Conservation (phyloP, 2,797 vertebrate genomes). For the Catamblyrhynchus diadema region DNA sequence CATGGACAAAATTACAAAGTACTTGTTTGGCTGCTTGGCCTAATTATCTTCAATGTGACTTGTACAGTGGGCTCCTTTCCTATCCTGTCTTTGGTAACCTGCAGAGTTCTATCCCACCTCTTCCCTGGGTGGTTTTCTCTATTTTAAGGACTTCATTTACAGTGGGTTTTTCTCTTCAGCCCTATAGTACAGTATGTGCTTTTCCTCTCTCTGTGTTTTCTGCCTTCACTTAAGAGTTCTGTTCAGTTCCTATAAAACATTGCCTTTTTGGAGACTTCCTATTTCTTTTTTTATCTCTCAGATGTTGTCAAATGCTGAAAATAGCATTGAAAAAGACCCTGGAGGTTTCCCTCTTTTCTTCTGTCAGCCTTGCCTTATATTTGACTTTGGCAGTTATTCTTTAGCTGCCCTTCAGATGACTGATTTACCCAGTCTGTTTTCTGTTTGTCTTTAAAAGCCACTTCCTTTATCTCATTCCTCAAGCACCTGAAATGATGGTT, state of each 20-base stretch:
- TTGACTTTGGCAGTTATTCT: neutral
- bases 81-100: neutral
- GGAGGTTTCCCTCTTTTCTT: neutral
- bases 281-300: neutral
- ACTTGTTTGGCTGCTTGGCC: neutral
- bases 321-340: neutral
- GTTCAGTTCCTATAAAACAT: rapidly evolving
- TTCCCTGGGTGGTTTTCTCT: neutral
- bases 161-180: neutral
- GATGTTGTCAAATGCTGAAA: neutral
- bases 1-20: neutral
- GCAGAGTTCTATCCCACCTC: neutral
- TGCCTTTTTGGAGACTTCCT: neutral
- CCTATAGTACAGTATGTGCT: rapidly evolving
- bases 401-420: neutral
- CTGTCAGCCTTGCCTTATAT: neutral
- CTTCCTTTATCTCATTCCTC: neutral
- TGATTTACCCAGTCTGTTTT: neutral
- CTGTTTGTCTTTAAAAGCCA: neutral
- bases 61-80: neutral
- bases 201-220: neutral
- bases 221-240: neutral
- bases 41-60: neutral
- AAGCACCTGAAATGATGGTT: neutral
- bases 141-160: neutral